Evolutionary conservation across 2,113 vertebrate genomes (phyloP).

Genomic region (Tyto alba): DNA sequence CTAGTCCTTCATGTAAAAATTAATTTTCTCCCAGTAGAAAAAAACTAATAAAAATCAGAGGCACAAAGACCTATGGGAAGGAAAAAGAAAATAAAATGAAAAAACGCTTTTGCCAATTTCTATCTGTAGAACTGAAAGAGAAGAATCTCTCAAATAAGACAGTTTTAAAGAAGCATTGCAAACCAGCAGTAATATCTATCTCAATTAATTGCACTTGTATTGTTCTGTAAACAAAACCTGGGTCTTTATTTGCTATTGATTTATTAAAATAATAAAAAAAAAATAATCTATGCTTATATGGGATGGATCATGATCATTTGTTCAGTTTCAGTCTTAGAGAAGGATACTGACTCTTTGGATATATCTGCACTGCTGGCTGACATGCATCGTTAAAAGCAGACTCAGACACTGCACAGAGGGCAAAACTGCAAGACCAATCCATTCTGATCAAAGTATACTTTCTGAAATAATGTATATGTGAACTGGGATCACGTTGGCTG

Average conservation of each 20-base stretch:
- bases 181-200: background rate
- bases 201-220: background rate
- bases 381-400: background rate
- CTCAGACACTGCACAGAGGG: background rate
- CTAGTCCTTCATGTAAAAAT: background rate
- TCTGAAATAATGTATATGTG: background rate
- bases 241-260: background rate
- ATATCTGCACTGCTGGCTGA: background rate
- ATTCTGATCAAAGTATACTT: background rate
- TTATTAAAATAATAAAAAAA: background rate
- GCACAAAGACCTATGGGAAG: background rate
- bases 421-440: background rate
- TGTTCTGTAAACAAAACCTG: background rate
- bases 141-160: background rate
- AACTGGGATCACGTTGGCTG: background rate
- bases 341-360: background rate
- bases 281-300: background rate
- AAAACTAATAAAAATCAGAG: background rate
- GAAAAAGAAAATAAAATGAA: background rate
- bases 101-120: background rate
- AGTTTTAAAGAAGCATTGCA: background rate
- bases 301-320: background rate
- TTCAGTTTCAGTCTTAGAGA: background rate
- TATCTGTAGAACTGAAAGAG: background rate
- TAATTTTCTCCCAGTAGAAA: background rate